Percentiles rank a stretch among this genome's conserved stretches.
Evolutionary conservation across 2,797 vertebrate species (phyloP).

Genomic region (Parambassis ranga): DNA sequence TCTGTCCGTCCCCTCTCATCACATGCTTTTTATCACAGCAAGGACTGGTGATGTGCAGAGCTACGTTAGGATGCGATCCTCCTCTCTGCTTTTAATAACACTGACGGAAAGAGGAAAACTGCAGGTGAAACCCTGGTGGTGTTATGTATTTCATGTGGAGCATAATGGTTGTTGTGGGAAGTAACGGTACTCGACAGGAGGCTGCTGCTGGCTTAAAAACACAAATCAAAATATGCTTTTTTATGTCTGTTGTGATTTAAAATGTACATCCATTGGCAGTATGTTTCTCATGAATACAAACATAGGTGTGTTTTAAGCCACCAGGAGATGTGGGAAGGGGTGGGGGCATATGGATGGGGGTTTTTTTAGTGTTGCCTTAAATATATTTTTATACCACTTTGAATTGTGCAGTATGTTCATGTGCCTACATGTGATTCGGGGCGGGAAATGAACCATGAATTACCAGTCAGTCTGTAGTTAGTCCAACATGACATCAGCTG

Average conservation of each 20-base stretch:
- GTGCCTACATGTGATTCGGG: slow-evolving; percentile 40
- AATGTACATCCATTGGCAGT: not conserved
- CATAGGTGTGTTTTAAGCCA: not conserved
- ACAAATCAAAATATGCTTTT: not conserved
- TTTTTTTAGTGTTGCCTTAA: slow-evolving; percentile 63
- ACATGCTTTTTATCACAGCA: not conserved
- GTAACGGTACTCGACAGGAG: slow-evolving; percentile 20
- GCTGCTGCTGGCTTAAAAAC: slow-evolving; percentile 19
- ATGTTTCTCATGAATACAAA: no score
- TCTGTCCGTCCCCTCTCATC: not conserved
- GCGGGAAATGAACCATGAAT: not conserved
- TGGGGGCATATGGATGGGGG: not conserved
- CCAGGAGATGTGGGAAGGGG: not conserved
- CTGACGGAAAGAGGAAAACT: not conserved
- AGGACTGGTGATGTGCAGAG: slow-evolving; percentile 20
- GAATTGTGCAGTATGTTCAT: slow-evolving; percentile 43
- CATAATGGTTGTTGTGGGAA: slow-evolving; percentile 2
- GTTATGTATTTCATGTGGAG: slow-evolving; percentile 16
- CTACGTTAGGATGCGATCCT: not conserved
- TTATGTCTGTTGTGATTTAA: not conserved
- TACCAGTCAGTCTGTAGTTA: not conserved
- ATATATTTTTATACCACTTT: slow-evolving; percentile 69
- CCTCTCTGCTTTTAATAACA: slow-evolving; percentile 9
- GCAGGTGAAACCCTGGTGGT: not conserved
- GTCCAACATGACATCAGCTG: not conserved